Evolutionary conservation across 30 jellyfish, hydroid and myxozoan genomes (phyloP).

Genomic region (Cassiopea xamachana): DNA sequence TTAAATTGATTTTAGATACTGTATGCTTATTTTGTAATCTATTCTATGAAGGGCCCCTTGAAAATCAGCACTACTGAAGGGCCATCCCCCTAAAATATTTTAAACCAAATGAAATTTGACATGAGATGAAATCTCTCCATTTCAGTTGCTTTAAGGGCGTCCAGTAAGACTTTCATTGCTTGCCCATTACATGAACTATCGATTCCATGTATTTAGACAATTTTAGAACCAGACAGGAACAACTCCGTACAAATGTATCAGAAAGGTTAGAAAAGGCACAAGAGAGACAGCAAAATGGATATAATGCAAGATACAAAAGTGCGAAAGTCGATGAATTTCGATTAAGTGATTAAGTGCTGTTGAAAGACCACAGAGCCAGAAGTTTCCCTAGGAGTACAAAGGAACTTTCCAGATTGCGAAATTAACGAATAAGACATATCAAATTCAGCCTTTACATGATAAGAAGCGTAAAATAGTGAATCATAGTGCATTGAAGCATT

Average conservation of each 20-base stretch:
- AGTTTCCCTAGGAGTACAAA: conserved; percentile 13
- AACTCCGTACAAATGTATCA: background rate
- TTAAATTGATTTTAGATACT: too few relatives aligned
- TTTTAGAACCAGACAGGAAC: background rate
- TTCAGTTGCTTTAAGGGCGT: background rate
- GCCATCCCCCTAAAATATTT: too few relatives aligned
- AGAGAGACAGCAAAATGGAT: background rate
- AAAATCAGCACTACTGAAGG: too few relatives aligned
- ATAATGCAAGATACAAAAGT: background rate
- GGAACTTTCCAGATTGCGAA: conserved; percentile 17
- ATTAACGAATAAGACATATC: conserved; percentile 10
- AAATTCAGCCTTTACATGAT: conserved; percentile 19
- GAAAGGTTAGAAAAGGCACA: conserved; percentile 5
- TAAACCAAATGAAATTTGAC: too few relatives aligned
- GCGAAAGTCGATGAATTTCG: conserved; percentile 2
- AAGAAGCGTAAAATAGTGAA: conserved; percentile 33
- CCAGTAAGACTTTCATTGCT: background rate
- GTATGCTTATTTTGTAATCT: too few relatives aligned
- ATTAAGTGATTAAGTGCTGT: conserved; percentile 1
- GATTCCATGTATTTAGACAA: background rate
- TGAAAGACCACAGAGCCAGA: conserved; percentile 1
- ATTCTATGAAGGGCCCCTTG: too few relatives aligned
- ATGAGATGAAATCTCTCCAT: background rate
- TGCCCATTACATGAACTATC: background rate
- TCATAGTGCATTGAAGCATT: conserved; percentile 32